Base-by-base conservation (phyloP, 2,888 invertebrate genomes). In the Microlaimidae sp. region DNA sequence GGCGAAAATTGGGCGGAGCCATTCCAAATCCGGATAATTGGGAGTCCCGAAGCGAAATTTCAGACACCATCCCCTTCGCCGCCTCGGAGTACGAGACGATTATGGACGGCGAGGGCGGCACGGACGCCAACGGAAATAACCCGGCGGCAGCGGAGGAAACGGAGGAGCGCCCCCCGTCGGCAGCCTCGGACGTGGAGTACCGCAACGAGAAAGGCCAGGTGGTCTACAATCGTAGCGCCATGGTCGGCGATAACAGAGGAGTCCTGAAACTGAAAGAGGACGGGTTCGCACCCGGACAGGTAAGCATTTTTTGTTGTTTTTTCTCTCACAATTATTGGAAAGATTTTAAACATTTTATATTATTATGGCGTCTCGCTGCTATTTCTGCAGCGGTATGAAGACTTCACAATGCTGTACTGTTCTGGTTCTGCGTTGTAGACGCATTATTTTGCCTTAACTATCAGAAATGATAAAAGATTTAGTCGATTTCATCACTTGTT, bases 61-160 rank as follows among this genome's bases (percentile, higher is more conserved):
- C 49, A 5, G 49, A 49, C 23, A 40, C 40, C 21, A 42, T 49
- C 13, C 49, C 49, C 21, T 49, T 49, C 23, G 7, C 40, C n/a
- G 29, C 23, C 5, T 10, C 5, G 23, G 49, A 49, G 27, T 49
- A 49, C 49, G 49, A 49, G 27, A 17, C 49, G 5, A 42, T 49
- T 13, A 48, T 25, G 48, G n/a, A n/a, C n/a, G n/a, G n/a, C n/a
- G 38, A 38, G 38, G 10, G 13, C 38, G 13, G 38, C 10, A 10
- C 10, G n/a, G 38, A 38, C 38, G 38, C 38, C 38, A 38, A 38
- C n/a, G 38, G 38, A 38, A 38, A 38, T n/a, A n/a, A n/a, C 19
- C 17, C 21, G 13, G 10, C 10, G 19, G 7, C 21, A 10, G 10
- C 19, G 19, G 45, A 10, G 19, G n/a, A n/a, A 13, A n/a, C 38